Base-by-base conservation (phyloP, 2,113 vertebrate genomes). In the Ameiurus melas region DNA sequence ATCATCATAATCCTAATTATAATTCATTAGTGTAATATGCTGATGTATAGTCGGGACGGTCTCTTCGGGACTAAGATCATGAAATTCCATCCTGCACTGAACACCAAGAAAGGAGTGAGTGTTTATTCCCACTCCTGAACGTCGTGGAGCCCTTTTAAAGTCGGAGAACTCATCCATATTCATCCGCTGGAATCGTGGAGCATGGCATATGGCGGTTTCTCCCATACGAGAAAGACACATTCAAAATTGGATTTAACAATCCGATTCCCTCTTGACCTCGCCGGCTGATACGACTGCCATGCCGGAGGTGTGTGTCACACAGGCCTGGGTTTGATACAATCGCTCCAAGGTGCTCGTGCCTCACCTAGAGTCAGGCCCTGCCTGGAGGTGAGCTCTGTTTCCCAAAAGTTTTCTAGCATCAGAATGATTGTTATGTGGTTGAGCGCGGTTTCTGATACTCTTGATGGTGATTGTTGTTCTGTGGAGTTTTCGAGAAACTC, bases 241-340 rank as follows among this genome's bases (percentile, higher is more conserved):
- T 94, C 93, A 88, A 93, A 95, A 96, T 95, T 95, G 93, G 95
- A 96, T 96, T 95, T 94, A 96, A 94, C 94, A 93, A 94, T 93
- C 90, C 89, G 93, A 94, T 93, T 95, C 95, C 95, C 95, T 83
- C 71, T 91, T 94, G 95, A 94, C 93, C 94, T 91, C 90, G 90
- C 90, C 86, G 92, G 92, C 94, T 94, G 94, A 95, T 93, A 95
- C 94, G 94, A 91, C 94, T 95, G 94, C 93, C 90, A 93, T 93
- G 91, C 90, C 90, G 91, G 88, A 92, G 91, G 90, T 57, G 58
- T 53, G 83, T 84, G 83, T 53, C 80, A 60, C 53, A 82, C 57
- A 39, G 53, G 80, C 20, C 19, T 5, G 83, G 62, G 64, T 55
- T 66, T 20, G 27, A 70, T 84, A 70, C 64, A 53, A 53, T 70